These are phyloP conservation scores for Eurytoma adleriae DNA, from an alignment of 2,888 invertebrate species.

Conservation along the genomic window DNA sequence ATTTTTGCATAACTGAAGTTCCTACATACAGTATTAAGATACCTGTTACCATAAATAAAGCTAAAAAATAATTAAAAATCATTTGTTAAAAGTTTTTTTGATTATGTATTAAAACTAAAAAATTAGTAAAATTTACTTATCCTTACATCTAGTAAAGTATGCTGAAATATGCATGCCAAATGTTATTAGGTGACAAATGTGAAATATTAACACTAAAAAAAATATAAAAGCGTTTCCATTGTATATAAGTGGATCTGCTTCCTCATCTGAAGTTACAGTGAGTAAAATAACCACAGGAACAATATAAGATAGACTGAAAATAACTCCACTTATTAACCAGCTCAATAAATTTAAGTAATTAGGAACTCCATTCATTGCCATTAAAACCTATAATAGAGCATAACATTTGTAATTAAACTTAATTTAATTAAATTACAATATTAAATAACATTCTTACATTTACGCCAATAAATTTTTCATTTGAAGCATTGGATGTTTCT, in stretches of 20 bases:
- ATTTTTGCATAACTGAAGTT: slow-evolving; percentile 24
- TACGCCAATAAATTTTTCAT: slow-evolving; percentile 68
- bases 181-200: slow-evolving; percentile 35
- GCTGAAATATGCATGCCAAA: slow-evolving; percentile 53
- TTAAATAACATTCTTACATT: slow-evolving; percentile 62
- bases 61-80: slow-evolving; percentile 39
- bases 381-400: slow-evolving; percentile 64
- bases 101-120: not conserved
- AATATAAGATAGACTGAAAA: slow-evolving; percentile 63
- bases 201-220: slow-evolving; percentile 34
- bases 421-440: not conserved
- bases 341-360: slow-evolving; percentile 66
- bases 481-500: slow-evolving; percentile 64
- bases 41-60: slow-evolving; percentile 35
- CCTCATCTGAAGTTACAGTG: slow-evolving; percentile 20
- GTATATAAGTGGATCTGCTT: slow-evolving; percentile 30
- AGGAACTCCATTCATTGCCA: slow-evolving; percentile 70
- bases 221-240: slow-evolving; percentile 49
- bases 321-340: slow-evolving; percentile 66
- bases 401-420: not conserved
- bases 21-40: slow-evolving; percentile 44
- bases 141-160: slow-evolving; percentile 51
- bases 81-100: too few relatives aligned
- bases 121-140: not conserved
- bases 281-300: slow-evolving; percentile 64